Conservation (phyloP, 2,888 invertebrate species). For the Scaptomyza tumidula region DNA sequence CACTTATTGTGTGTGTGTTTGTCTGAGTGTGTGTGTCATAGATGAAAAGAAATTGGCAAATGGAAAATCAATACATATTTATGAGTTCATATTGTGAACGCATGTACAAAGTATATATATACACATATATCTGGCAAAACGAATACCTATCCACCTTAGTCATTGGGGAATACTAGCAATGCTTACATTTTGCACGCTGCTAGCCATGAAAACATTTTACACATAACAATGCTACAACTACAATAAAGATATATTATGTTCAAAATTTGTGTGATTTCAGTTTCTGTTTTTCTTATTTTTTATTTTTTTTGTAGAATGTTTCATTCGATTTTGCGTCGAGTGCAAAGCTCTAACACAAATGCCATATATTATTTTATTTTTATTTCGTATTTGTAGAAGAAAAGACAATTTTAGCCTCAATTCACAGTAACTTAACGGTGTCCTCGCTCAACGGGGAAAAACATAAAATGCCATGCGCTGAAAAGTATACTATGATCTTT, state of each 20-base stretch:
- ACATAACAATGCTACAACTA: constrained; percentile 14
- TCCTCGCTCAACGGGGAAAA: constrained; percentile 12
- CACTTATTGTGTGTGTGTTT: constrained; percentile 38
- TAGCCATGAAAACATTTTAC: constrained; percentile 55
- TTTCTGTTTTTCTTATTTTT: not conserved
- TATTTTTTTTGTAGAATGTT: constrained; percentile 16
- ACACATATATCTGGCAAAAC: constrained; percentile 28
- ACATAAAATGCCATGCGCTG: constrained; percentile 34
- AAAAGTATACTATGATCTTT: constrained; percentile 47
- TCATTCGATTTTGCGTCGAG: constrained; percentile 35
- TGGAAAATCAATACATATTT: constrained; percentile 79
- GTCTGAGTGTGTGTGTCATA: constrained; percentile 10
- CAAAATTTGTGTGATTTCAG: constrained; percentile 4
- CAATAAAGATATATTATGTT: constrained; percentile 5
- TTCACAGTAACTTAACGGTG: constrained; percentile 8
- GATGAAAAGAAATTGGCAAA: constrained; percentile 68
- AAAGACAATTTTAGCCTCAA: constrained; percentile 17
- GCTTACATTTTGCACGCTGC: constrained; percentile 49
- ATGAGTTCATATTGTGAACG: constrained; percentile 72
- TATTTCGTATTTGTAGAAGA: constrained; percentile 6
- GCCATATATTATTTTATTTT: constrained; percentile 1
- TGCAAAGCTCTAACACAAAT: constrained; percentile 13
- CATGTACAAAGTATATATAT: constrained; percentile 67
- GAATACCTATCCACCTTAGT: constrained; percentile 45
- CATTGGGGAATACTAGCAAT: constrained; percentile 23